Base-by-base conservation (phyloP, 2,797 vertebrate species). In the Sebastes kiyomatsui region DNA sequence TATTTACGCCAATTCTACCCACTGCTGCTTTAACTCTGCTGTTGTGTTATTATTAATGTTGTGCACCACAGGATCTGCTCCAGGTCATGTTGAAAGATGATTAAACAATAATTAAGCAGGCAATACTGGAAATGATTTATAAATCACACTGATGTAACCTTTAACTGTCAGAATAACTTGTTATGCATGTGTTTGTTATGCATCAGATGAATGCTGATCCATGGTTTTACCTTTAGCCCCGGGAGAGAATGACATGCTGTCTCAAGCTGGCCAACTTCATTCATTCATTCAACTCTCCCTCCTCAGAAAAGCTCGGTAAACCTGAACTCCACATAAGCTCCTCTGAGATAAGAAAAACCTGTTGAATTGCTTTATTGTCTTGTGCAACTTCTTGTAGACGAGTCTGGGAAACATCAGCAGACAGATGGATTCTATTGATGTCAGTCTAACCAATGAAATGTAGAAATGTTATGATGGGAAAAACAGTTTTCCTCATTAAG, bases 361-460 rank as follows among this genome's bases (percentile, higher is more conserved):
- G 64, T 54, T 61, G 55, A 75, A 22, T 28, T 60, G 52, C 55
- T 85, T 76, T 75, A 20, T 75, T 75, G 25, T 70, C 72, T 79
- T 82, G 72, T 74, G 69, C 67, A 83, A 73, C 62, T 6, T 72
- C 59, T 68, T 79, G 18, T 14, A 14, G 20, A 69, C 32, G 33
- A 72, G 56, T 59, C 77, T 85, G 77, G 70, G 66, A 87, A 84
- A 72, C 67, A 75, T 83, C 60, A 27, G n/a, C 52, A 69, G 11
- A 49, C 59, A 60, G n/a, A 79, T 75, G 30, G 56, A 42, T 60
- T 75, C 5, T 58, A 28, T 80, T 75, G 27, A 64, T 77, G 58
- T 75, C 22, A 28, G 20, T 60, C 25, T 25, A 33, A 75, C 74
- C 64, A 80, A 49, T 71, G 65, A 66, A 66, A 66, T 73, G 32